Evolutionary conservation across 2,888 invertebrate genomes (phyloP), one percentile per base, ranked within the genome.

Genomic region (Drosophila anomelani): DNA sequence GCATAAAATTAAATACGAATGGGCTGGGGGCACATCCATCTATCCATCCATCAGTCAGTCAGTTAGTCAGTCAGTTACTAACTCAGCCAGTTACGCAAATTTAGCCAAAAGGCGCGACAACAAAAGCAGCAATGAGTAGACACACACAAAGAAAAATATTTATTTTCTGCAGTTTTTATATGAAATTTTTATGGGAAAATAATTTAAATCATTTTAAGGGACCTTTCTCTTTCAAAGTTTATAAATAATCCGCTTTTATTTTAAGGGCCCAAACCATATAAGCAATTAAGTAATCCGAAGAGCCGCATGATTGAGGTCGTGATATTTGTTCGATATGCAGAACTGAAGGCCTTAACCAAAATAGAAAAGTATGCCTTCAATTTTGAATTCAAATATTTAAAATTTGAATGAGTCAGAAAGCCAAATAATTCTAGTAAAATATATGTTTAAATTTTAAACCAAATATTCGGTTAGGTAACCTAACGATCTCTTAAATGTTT

Each of bases 1-100:
- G 83, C 88, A 84, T 80, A 88, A 85, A 75, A 85, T 83, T 85
- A 85, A 81, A 87, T 87, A 68, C 38, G 39, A 60, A 69, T 75
- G 78, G 58, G 83, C 77, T 69, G 73, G 61, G 57, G 81, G 83
- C 76, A 68, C 78, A 68, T 61, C 60, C 20, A 43, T 43, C 41
- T n/a, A 41, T 68, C 76, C 71, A 47, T 64, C 69, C 34, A 17
- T 36, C 39, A 54, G 44, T 32, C 63, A 67, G 46, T 57, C 72
- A 68, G 47, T 70, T 76, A 78, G 69, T 85, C 54, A 67, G 58
- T 58, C 63, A 53, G 67, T 66, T 60, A 51, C 57, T 53, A 68
- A 67, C 47, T 53, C 49, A 73, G 49, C 41, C 60, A 68, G 70
- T 84, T 88, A 84, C 84, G 84, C 86, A 84, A 84, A 87, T 81